Evolutionary conservation across 2,113 vertebrate species (phyloP), one percentile per base, ranked within the genome.

Genomic region (Dasyornis broadbenti): DNA sequence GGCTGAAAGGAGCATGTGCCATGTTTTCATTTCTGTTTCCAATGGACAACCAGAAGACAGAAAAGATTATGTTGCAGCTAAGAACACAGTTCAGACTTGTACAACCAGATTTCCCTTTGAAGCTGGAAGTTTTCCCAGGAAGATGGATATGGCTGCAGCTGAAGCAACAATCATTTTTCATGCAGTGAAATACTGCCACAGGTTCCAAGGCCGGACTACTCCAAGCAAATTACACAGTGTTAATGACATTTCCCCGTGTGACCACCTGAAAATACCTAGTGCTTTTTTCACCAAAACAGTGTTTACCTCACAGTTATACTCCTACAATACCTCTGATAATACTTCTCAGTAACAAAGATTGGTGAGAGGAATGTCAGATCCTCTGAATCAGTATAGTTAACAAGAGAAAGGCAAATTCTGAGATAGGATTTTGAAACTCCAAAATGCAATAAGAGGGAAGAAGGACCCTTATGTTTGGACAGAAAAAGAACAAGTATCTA

Each of bases 141-240:
- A 93, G 85, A 89, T 94, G 82, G 92, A 86, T 92, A 91, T 68
- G 68, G 66, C 79, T 93, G 86, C 96, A 97, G 94, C 96, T 97
- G 96, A 94, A 96, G 92, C 88, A 97, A 97, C 96, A 97, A 33
- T 73, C 70, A 63, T 72, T 89, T 91, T 92, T 91, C 71, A 88
- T 2, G 7, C 69, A 82, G 60, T 86, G 72, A 94, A 96, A 93
- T 93, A 83, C 78, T 82, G 82, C 84, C 82, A 44, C 40, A 77
- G 82, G 61, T 95, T 95, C 91, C 91, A 91, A 75, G 39, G 37
- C 89, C 72, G 68, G 59, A 87, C 64, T 89, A 81, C 42, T 94
- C 65, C 44, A 70, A 78, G 82, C 39, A 88, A 95, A 95, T 95
- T 93, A 61, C 52, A 70, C 21, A 49, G 30, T 1, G 1, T 73